Percentiles rank a stretch among this genome's conserved stretches.
phyloP scores from a whole-genome alignment of 2,888 invertebrate species.

The Tethea ocularis region DNA sequence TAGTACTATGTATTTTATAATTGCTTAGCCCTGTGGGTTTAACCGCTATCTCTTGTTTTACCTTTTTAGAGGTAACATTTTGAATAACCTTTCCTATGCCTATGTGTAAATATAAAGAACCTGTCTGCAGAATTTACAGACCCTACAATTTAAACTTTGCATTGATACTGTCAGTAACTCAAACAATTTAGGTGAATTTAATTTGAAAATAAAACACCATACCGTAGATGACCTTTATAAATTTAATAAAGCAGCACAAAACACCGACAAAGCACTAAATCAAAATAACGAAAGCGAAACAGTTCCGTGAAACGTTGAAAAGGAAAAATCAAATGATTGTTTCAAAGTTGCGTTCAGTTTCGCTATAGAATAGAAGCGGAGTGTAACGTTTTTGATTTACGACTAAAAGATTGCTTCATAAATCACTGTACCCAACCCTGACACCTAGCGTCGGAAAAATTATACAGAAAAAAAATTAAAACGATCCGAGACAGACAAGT shows the following conservation, averaged over 20 bases:
- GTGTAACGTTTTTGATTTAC: constrained; percentile 68
- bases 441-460: constrained; percentile 53
- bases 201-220: background rate
- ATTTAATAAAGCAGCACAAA: constrained; percentile 9
- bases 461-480: constrained; percentile 51
- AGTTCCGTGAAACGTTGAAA: constrained; percentile 12
- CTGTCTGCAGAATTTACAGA: too few relatives aligned
- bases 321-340: constrained; percentile 47
- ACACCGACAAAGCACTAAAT: constrained; percentile 21
- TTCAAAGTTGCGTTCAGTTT: constrained; percentile 48
- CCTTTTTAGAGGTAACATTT: too few relatives aligned
- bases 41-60: too few relatives aligned
- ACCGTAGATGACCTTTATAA: background rate
- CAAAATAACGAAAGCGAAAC: constrained; percentile 28
- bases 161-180: too few relatives aligned
- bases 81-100: too few relatives aligned
- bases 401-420: constrained; percentile 74
- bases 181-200: background rate
- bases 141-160: too few relatives aligned
- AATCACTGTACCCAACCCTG: constrained; percentile 58
- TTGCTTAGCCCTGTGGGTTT: too few relatives aligned
- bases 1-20: too few relatives aligned
- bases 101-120: too few relatives aligned
- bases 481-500: constrained; percentile 48
- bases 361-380: constrained; percentile 39